A percentile compares a stretch with the other conserved stretches of the same genome.
phyloP scores from a whole-genome alignment of 2,888 invertebrate species.

The Noctua fimbriata region DNA sequence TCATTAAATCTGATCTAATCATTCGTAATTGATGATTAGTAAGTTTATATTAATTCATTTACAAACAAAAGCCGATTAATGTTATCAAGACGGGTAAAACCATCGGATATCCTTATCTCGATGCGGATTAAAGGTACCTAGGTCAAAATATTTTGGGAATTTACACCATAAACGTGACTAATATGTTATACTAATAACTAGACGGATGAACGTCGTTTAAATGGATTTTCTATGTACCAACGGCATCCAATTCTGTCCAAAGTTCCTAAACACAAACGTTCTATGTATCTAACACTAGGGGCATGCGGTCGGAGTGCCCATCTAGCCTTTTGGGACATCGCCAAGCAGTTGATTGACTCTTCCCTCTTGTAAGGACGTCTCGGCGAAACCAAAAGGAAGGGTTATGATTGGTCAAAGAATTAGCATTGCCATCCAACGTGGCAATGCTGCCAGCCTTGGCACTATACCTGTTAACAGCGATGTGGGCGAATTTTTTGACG shows the following conservation, averaged over 20 bases:
- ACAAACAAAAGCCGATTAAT: constrained; percentile 46
- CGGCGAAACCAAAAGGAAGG: too few species aligned
- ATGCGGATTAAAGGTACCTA: constrained; percentile 1
- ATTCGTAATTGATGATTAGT: constrained; percentile 24
- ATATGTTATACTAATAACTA: too few species aligned
- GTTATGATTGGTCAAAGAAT: too few species aligned
- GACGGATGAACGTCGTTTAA: not conserved
- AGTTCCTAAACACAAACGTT: not conserved
- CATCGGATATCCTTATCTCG: constrained; percentile 25
- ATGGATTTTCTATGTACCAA: not conserved
- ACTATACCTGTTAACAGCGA: too few species aligned
- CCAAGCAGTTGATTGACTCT: too few species aligned
- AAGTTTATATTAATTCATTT: constrained; percentile 14
- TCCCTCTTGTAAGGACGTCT: too few species aligned
- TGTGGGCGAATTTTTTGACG: too few species aligned
- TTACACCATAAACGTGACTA: not conserved
- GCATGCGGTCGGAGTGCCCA: too few species aligned
- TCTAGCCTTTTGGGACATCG: too few species aligned
- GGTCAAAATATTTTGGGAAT: constrained; percentile 2
- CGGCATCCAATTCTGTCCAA: not conserved
- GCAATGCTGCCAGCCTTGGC: too few species aligned
- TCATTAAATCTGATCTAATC: constrained; percentile 53
- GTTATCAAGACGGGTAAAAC: constrained; percentile 27
- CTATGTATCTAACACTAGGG: not conserved
- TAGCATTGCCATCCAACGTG: too few species aligned